Evolutionary conservation across 2,113 vertebrate genomes (phyloP), one percentile per base, ranked within the genome.

Genomic region (Oophaga pumilio): DNA sequence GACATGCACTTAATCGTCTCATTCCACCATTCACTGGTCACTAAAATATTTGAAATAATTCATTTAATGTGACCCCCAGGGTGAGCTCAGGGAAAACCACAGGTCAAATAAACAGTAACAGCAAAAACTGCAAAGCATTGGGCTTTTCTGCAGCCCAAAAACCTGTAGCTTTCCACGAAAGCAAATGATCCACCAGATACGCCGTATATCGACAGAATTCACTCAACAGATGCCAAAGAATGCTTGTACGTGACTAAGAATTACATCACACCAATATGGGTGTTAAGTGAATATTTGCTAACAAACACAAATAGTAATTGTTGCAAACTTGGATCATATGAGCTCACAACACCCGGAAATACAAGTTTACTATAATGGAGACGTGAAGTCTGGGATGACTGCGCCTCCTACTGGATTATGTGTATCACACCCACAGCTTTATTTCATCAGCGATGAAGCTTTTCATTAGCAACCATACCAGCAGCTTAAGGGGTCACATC

Each of bases 201-300:
- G 14, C 57, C 20, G 15, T 82, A 80, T 74, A 5, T 87, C 53
- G 52, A 62, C 52, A 82, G 28, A 93, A 94, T 91, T 89, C 91
- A 89, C 94, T 93, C 92, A 93, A 87, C 93, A 94, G 93, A 96
- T 96, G 95, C 95, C 95, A 96, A 96, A 96, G 95, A 96, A 93
- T 95, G 90, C 93, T 92, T 92, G 92, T 93, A 94, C 92, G 94
- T 82, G 60, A 82, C 22, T 68, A 82, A 82, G 15, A 82, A 26
- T 52, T 24, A 91, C 93, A 93, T 74, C 76, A 33, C 60, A 76
- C 68, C 50, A 76, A 76, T 33, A 76, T 57, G 26, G 11, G 76
- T 57, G 18, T 81, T 93, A 91, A 89, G 53, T 28, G 62, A 59
- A 62, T 52, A 64, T 88, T 89, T 78, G 52, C 56, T 62, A 88